Evolutionary conservation across 2,888 invertebrate genomes (phyloP), one percentile per base, ranked within the genome.

Genomic region (Nezara viridula): DNA sequence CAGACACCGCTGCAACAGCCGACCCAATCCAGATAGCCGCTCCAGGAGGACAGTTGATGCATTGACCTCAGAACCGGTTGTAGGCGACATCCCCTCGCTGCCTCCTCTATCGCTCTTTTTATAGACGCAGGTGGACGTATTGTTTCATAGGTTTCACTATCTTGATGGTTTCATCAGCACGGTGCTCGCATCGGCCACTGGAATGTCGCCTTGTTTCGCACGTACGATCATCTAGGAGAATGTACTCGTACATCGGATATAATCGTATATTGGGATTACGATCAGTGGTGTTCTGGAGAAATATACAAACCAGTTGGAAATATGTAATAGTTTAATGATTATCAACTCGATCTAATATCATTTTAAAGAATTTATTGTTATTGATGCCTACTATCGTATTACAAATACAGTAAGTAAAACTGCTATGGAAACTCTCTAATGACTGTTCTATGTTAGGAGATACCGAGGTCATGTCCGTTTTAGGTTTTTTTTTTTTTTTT

Each of bases 31-130:
- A 73, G 66, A 73, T 73, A 27, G 66, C 32, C 19, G 37, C 4
- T 16, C 32, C 19, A 32, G 37, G 37, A 21, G 66, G 66, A 73
- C 66, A 73, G 32, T n/a, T 81, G 24, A 81, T 81, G 81, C 81
- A 81, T 81, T 81, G 81, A 81, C 81, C 81, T 44, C n/a, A 44
- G 81, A 81, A 81, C 81, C 81, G 81, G 81, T 81, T 44, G 44
- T 7, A n/a, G 81, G 81, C 44, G 81, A 81, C 81, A 81, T 81
- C 81, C n/a, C 24, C 81, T n/a, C 5, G 81, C 44, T 47, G 81
- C 44, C 81, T 81, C 81, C 44, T 40, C n/a, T 44, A 44, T 81
- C 44, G 40, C 81, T 6, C 81, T 73, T 73, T 73, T 37, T 73
- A 37, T 21, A 73, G 66, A 4, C 66, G 37, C 66, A 73, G 66